Base-by-base conservation (phyloP, 2,113 vertebrate species). In the Otocyon megalotis region DNA sequence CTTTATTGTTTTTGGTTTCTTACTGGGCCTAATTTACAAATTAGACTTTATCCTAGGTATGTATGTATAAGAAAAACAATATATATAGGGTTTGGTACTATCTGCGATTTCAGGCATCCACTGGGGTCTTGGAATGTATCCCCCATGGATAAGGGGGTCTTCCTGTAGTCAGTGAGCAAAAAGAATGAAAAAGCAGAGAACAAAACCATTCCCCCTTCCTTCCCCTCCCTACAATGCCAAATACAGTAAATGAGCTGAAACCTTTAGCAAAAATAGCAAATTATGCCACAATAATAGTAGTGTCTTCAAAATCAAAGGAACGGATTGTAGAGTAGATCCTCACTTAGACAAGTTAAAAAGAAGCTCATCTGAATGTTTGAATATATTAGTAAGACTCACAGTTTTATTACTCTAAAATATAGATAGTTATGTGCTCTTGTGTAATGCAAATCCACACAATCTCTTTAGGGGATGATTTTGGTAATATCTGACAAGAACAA, bases 91-190 rank as follows among this genome's bases (percentile, higher is more conserved):
- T 77, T 77, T 1, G 4, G 43, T 77, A 50, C 74, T 30, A 30
- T 77, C 74, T 77, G 43, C 74, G 50, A 43, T 28, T 77, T 50
- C 43, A 77, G 48, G 43, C 74, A 30, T 30, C 74, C 74, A 30
- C 26, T 77, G 74, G 74, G 26, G 43, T 30, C 43, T 30, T 77
- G 74, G 14, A 50, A 76, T 76, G 72, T 76, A 76, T 76, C 72
- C 72, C 14, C 72, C 12, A 15, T 17, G 72, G 43, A 17, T 76
- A 30, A 77, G 14, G 26, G 26, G 43, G 26, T 50, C 74, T 50
- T 50, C 9, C 26, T 50, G 74, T 83, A 97, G 79, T 90, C 69
- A 97, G 88, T 96, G 97, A 96, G 95, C 54, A 97, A 97, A 95
- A 95, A 97, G 87, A 97, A 98, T 63, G 79, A 32, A 56, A 89